phyloP scores from a whole-genome alignment of 2,797 vertebrate species.

The Apogon hyalosoma region DNA sequence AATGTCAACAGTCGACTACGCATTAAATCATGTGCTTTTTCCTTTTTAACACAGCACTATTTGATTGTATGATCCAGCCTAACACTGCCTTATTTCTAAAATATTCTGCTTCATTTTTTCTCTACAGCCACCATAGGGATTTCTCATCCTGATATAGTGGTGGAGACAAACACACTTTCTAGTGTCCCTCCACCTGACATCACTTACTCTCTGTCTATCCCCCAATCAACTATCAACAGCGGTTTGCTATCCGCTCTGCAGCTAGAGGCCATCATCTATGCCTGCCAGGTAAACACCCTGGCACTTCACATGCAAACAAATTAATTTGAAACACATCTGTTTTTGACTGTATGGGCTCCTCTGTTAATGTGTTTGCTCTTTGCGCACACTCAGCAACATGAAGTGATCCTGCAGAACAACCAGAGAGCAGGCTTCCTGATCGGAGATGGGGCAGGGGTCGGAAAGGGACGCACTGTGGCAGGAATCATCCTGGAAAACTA shows the following conservation, averaged over 20 bases:
- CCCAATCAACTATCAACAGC: constrained; percentile 75
- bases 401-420: constrained; percentile 93
- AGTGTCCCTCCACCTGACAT: constrained; percentile 97
- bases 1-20: constrained; percentile 18
- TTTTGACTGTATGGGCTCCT: background rate
- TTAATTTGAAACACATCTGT: background rate
- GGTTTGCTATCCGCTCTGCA: constrained; percentile 95
- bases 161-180: constrained; percentile 97
- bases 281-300: constrained; percentile 90
- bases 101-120: background rate
- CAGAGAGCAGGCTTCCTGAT: constrained; percentile 97
- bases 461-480: constrained; percentile 96
- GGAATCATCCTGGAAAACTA: constrained; percentile 96
- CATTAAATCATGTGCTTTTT: background rate
- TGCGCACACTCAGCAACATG: constrained; percentile 90
- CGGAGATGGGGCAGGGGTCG: constrained; percentile 95
- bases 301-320: background rate
- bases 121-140: constrained; percentile 92
- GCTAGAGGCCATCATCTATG: constrained; percentile 95
- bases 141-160: constrained; percentile 96
- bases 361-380: constrained; percentile 12
- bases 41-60: background rate
- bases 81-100: background rate
- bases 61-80: background rate
- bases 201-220: constrained; percentile 91